A percentile compares a stretch with the other conserved stretches of the same genome.
Evolutionary conservation across 2,888 invertebrate species (phyloP).

Genomic region (Drosophila falleni): DNA sequence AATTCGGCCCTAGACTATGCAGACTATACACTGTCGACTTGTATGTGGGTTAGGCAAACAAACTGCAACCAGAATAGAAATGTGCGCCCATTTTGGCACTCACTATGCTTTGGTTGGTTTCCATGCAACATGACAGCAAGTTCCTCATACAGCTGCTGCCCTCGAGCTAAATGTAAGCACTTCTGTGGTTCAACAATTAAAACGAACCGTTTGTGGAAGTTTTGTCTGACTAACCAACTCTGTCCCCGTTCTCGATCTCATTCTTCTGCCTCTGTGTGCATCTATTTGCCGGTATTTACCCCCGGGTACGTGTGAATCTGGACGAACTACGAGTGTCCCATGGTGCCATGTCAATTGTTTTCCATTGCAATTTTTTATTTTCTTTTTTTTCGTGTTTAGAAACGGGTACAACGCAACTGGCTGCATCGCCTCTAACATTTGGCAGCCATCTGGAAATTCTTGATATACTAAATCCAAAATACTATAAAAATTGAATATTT

Average conservation of each 20-base stretch:
- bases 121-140: constrained; percentile 21
- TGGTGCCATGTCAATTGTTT: constrained; percentile 68
- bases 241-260: constrained; percentile 10
- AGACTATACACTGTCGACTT: constrained; percentile 8
- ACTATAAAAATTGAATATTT: no score
- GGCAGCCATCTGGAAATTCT: not conserved
- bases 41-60: constrained; percentile 63
- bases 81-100: constrained; percentile 35
- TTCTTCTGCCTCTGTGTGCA: constrained; percentile 11
- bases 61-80: constrained; percentile 47
- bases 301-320: constrained; percentile 72
- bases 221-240: constrained; percentile 4
- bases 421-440: not conserved
- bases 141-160: constrained; percentile 36
- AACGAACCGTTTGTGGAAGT: constrained; percentile 58
- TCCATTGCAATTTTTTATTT: constrained; percentile 43
- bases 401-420: constrained; percentile 27
- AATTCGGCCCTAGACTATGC: constrained; percentile 30
- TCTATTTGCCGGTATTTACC: constrained; percentile 63
- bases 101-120: constrained; percentile 6
- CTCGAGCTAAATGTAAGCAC: constrained; percentile 68
- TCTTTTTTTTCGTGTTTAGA: constrained; percentile 2
- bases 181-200: constrained; percentile 76
- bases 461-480: not conserved
- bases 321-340: constrained; percentile 41